Evolutionary conservation across 2,888 invertebrate species (phyloP).

Genomic region (Periphyllus acericola): DNA sequence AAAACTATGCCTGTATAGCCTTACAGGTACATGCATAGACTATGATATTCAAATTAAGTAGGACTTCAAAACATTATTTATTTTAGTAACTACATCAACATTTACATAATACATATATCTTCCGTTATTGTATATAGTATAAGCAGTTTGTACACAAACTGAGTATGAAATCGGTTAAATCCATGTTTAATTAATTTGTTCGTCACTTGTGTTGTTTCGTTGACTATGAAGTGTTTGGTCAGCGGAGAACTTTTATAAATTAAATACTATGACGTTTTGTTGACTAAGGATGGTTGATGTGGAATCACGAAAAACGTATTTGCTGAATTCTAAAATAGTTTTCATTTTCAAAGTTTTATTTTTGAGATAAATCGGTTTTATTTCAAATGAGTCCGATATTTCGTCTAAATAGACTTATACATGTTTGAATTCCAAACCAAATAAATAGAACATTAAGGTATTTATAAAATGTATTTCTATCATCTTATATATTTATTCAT

Average conservation of each 20-base stretch:
- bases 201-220: not conserved
- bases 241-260: not conserved
- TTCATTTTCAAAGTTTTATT: not conserved
- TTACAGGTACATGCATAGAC: no score
- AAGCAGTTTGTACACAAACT: not conserved
- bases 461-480: no score
- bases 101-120: not conserved
- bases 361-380: not conserved
- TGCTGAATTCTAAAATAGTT: not conserved
- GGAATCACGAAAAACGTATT: not conserved
- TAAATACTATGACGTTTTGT: not conserved
- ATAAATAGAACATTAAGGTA: no score
- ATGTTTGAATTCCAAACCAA: no score
- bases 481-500: no score
- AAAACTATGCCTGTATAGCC: no score
- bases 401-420: no score
- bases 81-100: not conserved
- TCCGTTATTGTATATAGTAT: not conserved
- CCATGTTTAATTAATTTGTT: not conserved
- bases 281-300: not conserved
- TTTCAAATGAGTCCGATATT: not conserved
- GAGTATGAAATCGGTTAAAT: not conserved
- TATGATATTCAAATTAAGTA: no score
- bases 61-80: not conserved
- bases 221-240: not conserved